Evolutionary conservation across 2,797 vertebrate species (phyloP), one percentile per base, ranked within the genome.

Genomic region (Hyperoplus immaculatus): DNA sequence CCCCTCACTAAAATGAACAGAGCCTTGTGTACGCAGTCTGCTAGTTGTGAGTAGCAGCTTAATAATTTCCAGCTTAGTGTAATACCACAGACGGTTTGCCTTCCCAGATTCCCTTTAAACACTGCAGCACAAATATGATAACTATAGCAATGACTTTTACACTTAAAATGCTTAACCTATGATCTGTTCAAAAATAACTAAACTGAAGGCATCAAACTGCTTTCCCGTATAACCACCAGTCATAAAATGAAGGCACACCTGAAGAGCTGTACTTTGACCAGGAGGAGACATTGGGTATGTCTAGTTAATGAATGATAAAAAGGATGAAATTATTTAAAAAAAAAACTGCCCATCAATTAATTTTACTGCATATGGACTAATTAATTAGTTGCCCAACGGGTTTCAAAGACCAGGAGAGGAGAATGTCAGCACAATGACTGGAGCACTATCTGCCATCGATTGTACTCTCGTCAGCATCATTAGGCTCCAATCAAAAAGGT

Each of bases 31-130:
- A 68, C 42, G 43, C 1, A 12, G 69, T 70, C 74, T 83, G 83
- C 76, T 81, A 81, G 70, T 8, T 71, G 65, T 82, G 88, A 92
- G 59, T 85, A 87, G 92, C 88, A 88, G 83, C 65, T 86, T 87
- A 71, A 87, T 87, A 21, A 81, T 84, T 83, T 80, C 60, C 76
- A 82, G 80, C 62, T 84, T 65, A 79, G 80, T 72, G 73, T 81
- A 78, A 88, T 61, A 59, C 51, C 68, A 81, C 77, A 50, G 88
- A 90, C 77, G 79, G 49, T 81, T 81, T 75, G 46, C 53, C 56
- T 85, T 72, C 80, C 45, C 68, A 80, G 63, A 90, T 77, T 3
- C 51, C 58, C 75, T 69, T 78, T 73, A 75, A 89, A 88, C 72
- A 72, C 46, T 16, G 62, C 82, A 58, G 72, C 78, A 53, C 71